Conservation (phyloP, 2,797 vertebrate species). For the Pyrocephalus nanus region DNA sequence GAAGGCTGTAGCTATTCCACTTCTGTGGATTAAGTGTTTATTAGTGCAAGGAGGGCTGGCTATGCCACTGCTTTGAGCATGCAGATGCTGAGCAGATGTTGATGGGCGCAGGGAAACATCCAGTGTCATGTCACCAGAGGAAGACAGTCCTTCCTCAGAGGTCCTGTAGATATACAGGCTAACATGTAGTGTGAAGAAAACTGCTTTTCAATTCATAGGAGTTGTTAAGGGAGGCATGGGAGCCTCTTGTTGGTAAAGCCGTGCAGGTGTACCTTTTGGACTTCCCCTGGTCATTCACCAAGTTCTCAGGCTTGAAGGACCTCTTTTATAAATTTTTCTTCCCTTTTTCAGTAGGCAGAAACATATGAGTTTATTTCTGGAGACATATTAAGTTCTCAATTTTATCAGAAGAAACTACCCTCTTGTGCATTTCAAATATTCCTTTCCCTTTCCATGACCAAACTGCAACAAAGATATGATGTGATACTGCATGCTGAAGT, state of each 20-base stretch:
- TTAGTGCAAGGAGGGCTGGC: not conserved
- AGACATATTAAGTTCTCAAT: not conserved
- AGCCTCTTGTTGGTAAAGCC: not conserved
- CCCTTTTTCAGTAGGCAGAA: not conserved
- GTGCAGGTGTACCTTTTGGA: not conserved
- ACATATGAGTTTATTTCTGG: not conserved
- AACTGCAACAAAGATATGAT: not conserved
- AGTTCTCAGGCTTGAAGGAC: not conserved
- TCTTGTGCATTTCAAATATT: not conserved
- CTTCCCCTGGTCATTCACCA: not conserved
- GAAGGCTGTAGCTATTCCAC: not conserved
- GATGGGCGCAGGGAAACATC: not conserved
- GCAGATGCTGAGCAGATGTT: not conserved
- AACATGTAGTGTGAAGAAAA: not conserved
- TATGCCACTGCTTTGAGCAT: not conserved
- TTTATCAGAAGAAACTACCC: not conserved
- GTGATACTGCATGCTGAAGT: not conserved
- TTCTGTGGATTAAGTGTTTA: not conserved
- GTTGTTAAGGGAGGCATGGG: not conserved
- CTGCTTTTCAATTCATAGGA: not conserved
- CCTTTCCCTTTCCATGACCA: not conserved
- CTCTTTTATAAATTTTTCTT: not conserved
- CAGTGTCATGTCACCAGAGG: not conserved
- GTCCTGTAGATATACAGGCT: not conserved
- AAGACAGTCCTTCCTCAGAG: not conserved